Conservation (phyloP, 2,888 invertebrate species). For the Ommatoiulus sabulosus region DNA sequence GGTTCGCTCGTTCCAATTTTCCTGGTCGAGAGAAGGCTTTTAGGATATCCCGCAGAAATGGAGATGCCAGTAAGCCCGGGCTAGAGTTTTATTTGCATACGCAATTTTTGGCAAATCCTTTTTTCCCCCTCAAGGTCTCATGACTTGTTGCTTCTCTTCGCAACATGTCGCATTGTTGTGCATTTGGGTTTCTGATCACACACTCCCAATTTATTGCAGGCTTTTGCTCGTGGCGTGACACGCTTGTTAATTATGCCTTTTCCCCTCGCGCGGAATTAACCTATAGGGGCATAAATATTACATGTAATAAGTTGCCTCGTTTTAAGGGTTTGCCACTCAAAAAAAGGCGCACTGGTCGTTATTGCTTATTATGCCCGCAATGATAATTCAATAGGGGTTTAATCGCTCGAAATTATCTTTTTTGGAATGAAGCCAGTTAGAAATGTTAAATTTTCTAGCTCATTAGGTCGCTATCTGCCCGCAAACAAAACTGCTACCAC, state of each 20-base stretch:
- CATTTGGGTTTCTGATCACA: background rate
- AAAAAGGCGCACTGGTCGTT: conserved; percentile 10
- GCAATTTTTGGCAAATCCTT: background rate
- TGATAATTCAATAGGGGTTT: background rate
- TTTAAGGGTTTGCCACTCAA: background rate
- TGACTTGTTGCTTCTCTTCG: background rate
- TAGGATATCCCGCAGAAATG: background rate
- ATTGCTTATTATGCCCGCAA: background rate
- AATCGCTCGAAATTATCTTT: conserved; percentile 29
- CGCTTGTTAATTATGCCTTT: background rate
- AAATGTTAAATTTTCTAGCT: conserved; percentile 29
- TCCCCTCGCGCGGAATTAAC: background rate
- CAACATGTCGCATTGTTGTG: background rate
- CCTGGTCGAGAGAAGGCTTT: background rate
- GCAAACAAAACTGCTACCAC: background rate
- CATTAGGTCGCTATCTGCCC: background rate
- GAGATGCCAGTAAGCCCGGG: background rate
- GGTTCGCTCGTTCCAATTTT: too few species aligned
- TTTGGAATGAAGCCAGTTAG: background rate
- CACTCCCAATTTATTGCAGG: conserved; percentile 1
- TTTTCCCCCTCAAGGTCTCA: background rate
- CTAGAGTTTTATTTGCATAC: background rate
- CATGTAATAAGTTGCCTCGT: conserved; percentile 4
- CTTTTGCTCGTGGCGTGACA: conserved; percentile 4
- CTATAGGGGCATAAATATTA: background rate